Evolutionary conservation across 2,797 vertebrate species (phyloP).

Genomic region (Pseudochirops cupreus): DNA sequence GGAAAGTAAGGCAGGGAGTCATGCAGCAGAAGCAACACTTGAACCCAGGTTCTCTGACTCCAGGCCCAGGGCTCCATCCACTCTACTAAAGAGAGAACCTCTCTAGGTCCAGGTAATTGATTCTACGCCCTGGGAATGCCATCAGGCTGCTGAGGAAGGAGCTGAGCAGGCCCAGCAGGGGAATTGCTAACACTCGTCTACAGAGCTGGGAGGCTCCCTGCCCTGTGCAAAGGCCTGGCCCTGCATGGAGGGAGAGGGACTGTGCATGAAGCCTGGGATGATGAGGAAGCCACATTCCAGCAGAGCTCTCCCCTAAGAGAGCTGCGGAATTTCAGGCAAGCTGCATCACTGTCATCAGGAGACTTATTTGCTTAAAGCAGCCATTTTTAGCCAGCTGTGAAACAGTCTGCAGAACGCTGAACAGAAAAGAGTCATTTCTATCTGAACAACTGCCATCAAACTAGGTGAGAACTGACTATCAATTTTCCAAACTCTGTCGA

Average conservation of each 20-base stretch:
- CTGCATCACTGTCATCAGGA: neutral
- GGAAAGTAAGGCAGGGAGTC: neutral
- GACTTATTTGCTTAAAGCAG: neutral
- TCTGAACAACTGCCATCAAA: neutral
- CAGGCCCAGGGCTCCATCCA: neutral
- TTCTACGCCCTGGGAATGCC: neutral
- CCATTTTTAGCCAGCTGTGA: neutral
- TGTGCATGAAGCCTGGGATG: too few relatives aligned
- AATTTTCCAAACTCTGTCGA: neutral
- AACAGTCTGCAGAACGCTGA: neutral
- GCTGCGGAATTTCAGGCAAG: neutral
- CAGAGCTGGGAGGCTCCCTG: too few relatives aligned
- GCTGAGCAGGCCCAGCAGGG: neutral
- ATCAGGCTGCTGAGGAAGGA: neutral
- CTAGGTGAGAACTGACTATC: neutral
- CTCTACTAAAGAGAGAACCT: neutral
- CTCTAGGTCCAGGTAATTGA: neutral
- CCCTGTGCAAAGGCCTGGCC: slow-evolving; percentile 2
- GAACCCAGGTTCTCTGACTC: neutral
- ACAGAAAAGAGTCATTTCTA: neutral
- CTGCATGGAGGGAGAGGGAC: neutral
- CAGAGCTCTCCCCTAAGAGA: neutral
- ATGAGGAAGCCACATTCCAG: slow-evolving; percentile 50
- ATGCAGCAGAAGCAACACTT: neutral
- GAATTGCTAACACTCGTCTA: too few relatives aligned